Evolutionary conservation across 2,113 vertebrate species (phyloP), one percentile per base, ranked within the genome.

Genomic region (Otolemur garnettii): DNA sequence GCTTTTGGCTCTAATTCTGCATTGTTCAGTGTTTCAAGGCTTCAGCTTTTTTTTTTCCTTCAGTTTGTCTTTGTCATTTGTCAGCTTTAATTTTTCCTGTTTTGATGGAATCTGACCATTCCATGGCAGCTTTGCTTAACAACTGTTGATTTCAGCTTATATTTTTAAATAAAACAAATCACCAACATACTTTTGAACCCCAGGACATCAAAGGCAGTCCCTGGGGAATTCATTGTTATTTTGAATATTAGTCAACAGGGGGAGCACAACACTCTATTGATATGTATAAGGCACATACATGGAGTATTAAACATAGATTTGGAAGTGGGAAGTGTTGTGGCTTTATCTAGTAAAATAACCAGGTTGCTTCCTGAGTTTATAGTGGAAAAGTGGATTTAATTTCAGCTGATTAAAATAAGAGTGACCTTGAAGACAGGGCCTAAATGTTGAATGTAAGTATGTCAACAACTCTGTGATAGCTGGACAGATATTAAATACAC

Each of bases 231-330:
- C 71, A 84, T 97, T 97, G 84, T 97, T 97, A 97, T 95, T 97
- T 97, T 98, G 55, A 93, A 94, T 95, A 81, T 93, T 96, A 95
- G 87, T 98, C 98, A 98, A 98, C 92, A 98, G 98, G 97, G 98
- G 98, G 98, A 98, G 97, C 97, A 97, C 96, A 95, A 28, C 81
- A 96, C 95, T 87, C 91, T 97, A 7, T 87, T 19, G 81, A 87
- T 90, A 71, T 85, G 64, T 69, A 0, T 60, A 60, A 53, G 91
- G 50, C 50, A 57, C 53, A 50, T 64, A 72, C 86, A 78, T 53
- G 82, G 74, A 6, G 57, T 60, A 35, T 87, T 66, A 69, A 60
- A 64, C 53, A 28, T 92, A 26, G 28, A 45, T 91, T 75, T 35
- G 88, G 33, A 93, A 91, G 68, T 59, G 77, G 71, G 69, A 68